Conservation (phyloP, 2,888 invertebrate species). For the Aleiodes testaceus region DNA sequence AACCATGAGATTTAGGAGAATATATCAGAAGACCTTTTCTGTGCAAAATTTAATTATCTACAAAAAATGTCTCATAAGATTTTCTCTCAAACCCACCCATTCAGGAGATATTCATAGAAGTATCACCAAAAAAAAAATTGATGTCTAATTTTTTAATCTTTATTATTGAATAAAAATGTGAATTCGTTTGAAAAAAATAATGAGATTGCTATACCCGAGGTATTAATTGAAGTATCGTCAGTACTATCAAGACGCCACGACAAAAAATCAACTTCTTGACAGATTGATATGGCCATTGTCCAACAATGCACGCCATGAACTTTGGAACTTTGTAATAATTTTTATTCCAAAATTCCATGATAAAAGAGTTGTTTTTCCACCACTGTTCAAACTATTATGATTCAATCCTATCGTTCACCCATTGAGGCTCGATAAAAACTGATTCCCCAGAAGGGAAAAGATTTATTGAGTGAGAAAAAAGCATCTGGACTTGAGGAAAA, state of each 20-base stretch:
- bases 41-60: no score
- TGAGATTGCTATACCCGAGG: conserved; percentile 6
- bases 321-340: background rate
- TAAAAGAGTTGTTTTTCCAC: background rate
- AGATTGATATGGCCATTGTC: conserved; percentile 3
- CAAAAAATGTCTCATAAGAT: no score
- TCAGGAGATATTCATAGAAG: no score
- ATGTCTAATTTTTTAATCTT: no score
- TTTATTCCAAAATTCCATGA: conserved; percentile 13
- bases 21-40: no score
- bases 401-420: background rate
- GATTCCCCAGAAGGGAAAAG: background rate
- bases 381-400: no score
- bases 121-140: background rate
- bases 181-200: background rate
- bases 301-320: background rate
- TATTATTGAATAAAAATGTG: no score
- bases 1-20: no score
- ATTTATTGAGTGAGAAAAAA: background rate
- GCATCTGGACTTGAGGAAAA: conserved; percentile 9
- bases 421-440: background rate
- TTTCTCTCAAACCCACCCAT: no score
- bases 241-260: background rate
- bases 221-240: background rate
- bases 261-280: background rate